These are phyloP conservation scores for Drosophila sucinea DNA, from an alignment of 1,140 invertebrate genomes.

Conservation along the genomic window DNA sequence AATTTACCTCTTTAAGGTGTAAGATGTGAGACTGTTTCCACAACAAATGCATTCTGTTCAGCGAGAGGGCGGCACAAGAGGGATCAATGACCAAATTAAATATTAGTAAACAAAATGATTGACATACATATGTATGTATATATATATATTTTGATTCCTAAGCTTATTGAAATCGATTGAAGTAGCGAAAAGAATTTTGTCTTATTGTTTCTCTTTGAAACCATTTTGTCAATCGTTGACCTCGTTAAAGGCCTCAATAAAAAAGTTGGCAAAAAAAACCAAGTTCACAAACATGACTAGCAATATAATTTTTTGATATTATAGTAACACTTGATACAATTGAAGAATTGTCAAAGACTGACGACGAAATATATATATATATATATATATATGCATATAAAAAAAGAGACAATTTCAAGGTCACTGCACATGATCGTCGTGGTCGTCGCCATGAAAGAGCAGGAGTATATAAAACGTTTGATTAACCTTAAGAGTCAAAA, in stretches of 20 bases:
- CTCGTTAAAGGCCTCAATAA: conserved; percentile 24
- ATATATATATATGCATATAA: background rate
- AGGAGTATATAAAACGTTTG: conserved; percentile 76
- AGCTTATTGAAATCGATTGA: conserved; percentile 1
- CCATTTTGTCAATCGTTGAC: conserved; percentile 20
- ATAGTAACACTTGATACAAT: conserved; percentile 59
- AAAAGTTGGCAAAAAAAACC: conserved; percentile 65
- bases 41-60: conserved; percentile 19
- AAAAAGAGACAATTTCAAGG: conserved; percentile 54
- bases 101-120: conserved; percentile 44
- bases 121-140: background rate
- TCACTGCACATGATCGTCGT: conserved; percentile 50
- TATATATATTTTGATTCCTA: background rate
- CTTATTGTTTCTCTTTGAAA: background rate
- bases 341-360: conserved; percentile 70
- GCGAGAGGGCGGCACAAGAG: conserved; percentile 10
- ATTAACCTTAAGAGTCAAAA: conserved; percentile 71
- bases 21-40: conserved; percentile 9
- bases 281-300: conserved; percentile 59
- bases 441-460: conserved; percentile 28
- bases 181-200: background rate
- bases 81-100: conserved; percentile 47
- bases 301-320: conserved; percentile 64
- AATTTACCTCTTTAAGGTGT: conserved; percentile 1
- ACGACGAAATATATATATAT: conserved; percentile 21